Base-by-base conservation (phyloP, 1,140 invertebrate genomes). In the Zaprionus inermis region DNA sequence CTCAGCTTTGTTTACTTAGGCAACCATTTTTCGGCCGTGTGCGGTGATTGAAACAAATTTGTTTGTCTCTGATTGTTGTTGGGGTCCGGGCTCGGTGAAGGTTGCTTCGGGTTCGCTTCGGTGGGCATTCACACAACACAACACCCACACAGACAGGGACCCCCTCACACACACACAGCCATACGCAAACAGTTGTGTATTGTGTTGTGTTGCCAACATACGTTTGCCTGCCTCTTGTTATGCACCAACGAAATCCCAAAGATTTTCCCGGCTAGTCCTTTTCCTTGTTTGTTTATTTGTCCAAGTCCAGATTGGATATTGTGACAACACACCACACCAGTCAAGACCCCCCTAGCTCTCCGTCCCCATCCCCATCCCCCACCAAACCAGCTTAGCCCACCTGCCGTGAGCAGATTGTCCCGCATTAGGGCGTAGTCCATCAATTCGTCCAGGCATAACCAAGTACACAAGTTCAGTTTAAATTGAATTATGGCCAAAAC, bases 21-120 rank as follows among this genome's bases (percentile, higher is more conserved):
- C 67, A 71, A 56, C 66, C 49, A 75, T 76, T 78, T 78, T 76
- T 75, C 66, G 76, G 56, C 57, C 60, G 52, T 78, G 72, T 78
- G 76, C 72, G 72, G 67, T 78, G 72, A 78, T 78, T 78, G 76
- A 78, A 78, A 78, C 72, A 78, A 78, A 78, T 78, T 78, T 76
- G 67, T 76, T 76, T 76, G 67, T 54, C 61, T 76, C 67, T 66
- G 61, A 77, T 65, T 77, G 71, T 22, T 55, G 67, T 32, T 36
- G 32, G 11, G 22, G 41, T 12, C 18, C 44, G 57, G 38, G 36
- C 24, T 28, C 22, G 36, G 14, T 16, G 18, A 14, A 16, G 10
- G 41, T 46, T 59, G 57, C 16, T 10, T 38, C 51, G 24, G 24
- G 38, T 30, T 58, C 24, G 69, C 54, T 30, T 52, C 20, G 32